Evolutionary conservation across 2,113 vertebrate species (phyloP).

Genomic region (Mystacornis crossleyi): DNA sequence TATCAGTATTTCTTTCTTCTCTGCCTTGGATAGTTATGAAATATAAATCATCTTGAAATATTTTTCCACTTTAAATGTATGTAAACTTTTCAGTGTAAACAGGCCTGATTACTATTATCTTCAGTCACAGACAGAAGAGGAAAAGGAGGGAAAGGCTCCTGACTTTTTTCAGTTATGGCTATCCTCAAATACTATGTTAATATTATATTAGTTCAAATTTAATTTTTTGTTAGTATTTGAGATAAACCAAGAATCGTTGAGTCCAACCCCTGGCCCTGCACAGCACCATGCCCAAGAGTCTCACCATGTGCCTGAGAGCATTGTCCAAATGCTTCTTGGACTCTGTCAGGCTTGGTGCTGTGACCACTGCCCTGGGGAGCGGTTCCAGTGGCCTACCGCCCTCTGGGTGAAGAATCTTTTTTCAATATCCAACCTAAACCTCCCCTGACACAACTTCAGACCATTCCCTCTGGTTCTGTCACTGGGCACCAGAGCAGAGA

Average conservation of each 20-base stretch:
- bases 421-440: background rate
- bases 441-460: background rate
- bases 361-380: background rate
- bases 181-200: background rate
- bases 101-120: background rate
- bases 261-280: background rate
- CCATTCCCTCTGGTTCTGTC: background rate
- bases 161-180: background rate
- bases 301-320: background rate
- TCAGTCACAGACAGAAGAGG: background rate
- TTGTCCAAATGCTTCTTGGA: background rate
- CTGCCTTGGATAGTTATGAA: background rate
- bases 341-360: background rate
- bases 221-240: background rate
- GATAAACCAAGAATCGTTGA: accelerated
- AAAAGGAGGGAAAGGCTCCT: background rate
- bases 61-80: background rate
- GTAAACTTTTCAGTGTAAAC: background rate
- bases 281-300: background rate
- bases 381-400: background rate
- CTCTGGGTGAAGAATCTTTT: background rate
- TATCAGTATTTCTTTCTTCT: background rate
- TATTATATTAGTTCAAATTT: background rate
- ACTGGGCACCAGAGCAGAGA: background rate
- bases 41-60: background rate